Base-by-base conservation (phyloP, 2,797 vertebrate species). In the Naso thynnoides region DNA sequence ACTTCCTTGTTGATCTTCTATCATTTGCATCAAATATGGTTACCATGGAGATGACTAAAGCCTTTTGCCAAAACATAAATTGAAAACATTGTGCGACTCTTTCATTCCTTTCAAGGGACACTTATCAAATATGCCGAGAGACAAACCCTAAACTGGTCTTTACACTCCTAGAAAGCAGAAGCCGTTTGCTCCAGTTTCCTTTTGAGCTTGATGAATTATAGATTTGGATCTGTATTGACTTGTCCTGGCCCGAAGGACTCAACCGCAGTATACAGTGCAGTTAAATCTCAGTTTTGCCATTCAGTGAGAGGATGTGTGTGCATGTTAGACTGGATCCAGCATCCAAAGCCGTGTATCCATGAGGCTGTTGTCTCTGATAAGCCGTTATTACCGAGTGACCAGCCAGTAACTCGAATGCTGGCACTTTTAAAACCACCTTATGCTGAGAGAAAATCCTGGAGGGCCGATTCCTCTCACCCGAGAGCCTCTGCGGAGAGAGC, bases 351-450 rank as follows among this genome's bases (percentile, higher is more conserved):
- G 26, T 3, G 55, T 14, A 38, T 75, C 64, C 70, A 21, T 52
- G 42, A 49, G 64, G 26, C 65, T 53, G 67, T 84, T 78, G 59
- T 86, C 83, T 84, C 54, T 10, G 29, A 59, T 71, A 70, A 82
- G 79, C 73, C 56, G 66, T 65, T 78, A 71, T 73, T 86, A 70
- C 75, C 61, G 27, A 64, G 70, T 21, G 54, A 49, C 36, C 54
- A 61, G 68, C 54, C 74, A 41, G 48, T 56, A 62, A 66, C 64
- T 53, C 29, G 52, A 74, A 74, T 15, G 26, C 66, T 63, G 39
- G 71, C 76, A 47, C 21, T 70, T 82, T 72, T 65, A 84, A 83
- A 83, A 73, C 53, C 77, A 81, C 83, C 83, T 81, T 75, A 65
- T 79, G 66, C 73, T 68, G 42, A 57, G 71, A 72, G 65, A 72